A percentile compares a stretch with the other conserved stretches of the same genome.
These are phyloP conservation scores for Muscicapa striata DNA, from an alignment of 2,797 vertebrate species.

Conservation along the genomic window DNA sequence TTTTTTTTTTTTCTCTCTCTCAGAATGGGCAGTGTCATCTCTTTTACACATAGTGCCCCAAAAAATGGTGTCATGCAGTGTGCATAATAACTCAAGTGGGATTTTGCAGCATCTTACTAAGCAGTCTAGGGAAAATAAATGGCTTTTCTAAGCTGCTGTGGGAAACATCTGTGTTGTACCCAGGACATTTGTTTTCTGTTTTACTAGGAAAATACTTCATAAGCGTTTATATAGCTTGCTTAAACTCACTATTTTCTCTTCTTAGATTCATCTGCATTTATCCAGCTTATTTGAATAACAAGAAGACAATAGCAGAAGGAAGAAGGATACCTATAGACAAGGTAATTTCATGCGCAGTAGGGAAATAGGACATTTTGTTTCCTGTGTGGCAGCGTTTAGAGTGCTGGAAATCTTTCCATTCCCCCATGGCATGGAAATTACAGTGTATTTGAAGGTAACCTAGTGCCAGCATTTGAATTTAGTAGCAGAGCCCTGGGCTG, in stretches of 20 bases:
- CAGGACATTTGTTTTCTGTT: neutral
- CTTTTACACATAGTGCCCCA: neutral
- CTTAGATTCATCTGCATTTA: conserved; percentile 93
- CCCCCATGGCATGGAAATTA: neutral
- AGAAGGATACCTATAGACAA: conserved; percentile 90
- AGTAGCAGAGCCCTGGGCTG: neutral
- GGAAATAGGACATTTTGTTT: neutral
- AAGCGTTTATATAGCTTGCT: neutral
- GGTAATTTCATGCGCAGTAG: conserved; percentile 70
- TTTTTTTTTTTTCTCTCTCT: too few species aligned
- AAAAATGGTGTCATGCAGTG: neutral
- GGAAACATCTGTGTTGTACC: neutral
- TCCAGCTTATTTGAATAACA: conserved; percentile 94
- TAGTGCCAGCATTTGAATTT: neutral
- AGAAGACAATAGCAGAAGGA: conserved; percentile 95
- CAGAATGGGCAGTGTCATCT: accelerated
- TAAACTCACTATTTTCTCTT: neutral
- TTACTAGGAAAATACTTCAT: neutral
- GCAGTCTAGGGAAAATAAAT: neutral
- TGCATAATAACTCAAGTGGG: neutral
- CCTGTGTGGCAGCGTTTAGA: neutral
- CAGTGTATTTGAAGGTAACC: neutral
- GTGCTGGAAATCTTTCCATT: neutral
- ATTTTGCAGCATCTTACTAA: neutral
- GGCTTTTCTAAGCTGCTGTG: neutral